Conservation (phyloP, 1,140 invertebrate species). For the Eueides isabella region DNA sequence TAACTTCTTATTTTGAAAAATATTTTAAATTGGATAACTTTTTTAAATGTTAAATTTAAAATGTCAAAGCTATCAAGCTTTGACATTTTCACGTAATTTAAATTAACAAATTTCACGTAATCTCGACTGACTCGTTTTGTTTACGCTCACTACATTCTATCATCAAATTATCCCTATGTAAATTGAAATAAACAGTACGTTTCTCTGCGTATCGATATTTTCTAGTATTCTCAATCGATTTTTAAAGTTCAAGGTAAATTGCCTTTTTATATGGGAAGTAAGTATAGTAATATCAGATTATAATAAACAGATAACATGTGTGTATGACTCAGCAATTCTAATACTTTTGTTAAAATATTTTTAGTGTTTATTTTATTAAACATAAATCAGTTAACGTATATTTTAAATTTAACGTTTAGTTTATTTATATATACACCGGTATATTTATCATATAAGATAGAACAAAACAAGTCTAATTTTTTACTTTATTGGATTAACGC, state of each 20-base stretch:
- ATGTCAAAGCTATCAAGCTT: no score
- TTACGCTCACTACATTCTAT: background rate
- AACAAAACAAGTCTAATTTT: no score
- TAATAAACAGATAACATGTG: background rate
- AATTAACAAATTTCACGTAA: background rate
- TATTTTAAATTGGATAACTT: no score
- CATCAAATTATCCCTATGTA: background rate
- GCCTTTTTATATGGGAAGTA: conserved; percentile 37
- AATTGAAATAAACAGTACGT: background rate
- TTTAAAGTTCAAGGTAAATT: conserved; percentile 57
- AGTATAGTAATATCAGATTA: conserved; percentile 38
- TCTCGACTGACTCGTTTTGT: background rate
- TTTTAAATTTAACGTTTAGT: background rate
- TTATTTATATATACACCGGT: no score
- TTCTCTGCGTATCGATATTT: background rate
- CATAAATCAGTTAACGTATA: background rate
- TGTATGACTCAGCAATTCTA: background rate
- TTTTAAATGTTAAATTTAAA: no score
- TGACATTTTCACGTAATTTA: no score
- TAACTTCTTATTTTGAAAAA: no score
- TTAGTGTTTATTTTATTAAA: background rate
- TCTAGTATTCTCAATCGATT: conserved; percentile 57
- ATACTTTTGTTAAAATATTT: background rate
- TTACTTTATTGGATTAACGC: no score
- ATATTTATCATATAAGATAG: no score